Conservation (phyloP, 92 coral and sea anemone species). For the Epizoanthus rinbou region DNA sequence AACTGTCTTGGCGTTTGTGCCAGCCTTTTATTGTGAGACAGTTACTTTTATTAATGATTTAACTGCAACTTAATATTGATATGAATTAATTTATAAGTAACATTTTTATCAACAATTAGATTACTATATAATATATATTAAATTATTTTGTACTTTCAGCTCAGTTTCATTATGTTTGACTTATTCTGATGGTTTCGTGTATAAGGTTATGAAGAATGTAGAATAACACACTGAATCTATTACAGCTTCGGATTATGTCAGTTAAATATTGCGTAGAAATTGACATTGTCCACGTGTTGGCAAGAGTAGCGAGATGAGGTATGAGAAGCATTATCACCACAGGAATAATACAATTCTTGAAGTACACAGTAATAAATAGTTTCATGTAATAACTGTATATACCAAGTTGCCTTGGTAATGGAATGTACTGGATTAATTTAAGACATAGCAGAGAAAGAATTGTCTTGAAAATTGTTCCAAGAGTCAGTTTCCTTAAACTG, state of each 20-base stretch:
- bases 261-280: not conserved
- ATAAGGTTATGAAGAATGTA: not conserved
- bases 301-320: conserved; percentile 12
- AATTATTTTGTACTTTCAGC: not conserved
- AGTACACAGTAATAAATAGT: conserved; percentile 17
- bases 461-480: conserved; percentile 29
- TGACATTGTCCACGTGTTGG: conserved; percentile 13
- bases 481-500: not conserved
- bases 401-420: conserved; percentile 39
- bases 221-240: conserved; percentile 5
- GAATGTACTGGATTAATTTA: conserved; percentile 12
- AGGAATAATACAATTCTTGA: conserved; percentile 23
- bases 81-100: not conserved
- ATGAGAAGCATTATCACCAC: not conserved
- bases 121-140: not conserved
- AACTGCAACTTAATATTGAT: too few relatives aligned
- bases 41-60: too few relatives aligned
- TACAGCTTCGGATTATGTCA: conserved; percentile 5
- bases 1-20: too few relatives aligned
- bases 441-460: conserved; percentile 24
- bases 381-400: conserved; percentile 5
- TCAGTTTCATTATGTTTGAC: not conserved
- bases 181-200: not conserved
- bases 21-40: too few relatives aligned
- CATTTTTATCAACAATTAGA: too few relatives aligned